Conservation (phyloP, 2,888 invertebrate genomes). For the Papilio demoleus region DNA sequence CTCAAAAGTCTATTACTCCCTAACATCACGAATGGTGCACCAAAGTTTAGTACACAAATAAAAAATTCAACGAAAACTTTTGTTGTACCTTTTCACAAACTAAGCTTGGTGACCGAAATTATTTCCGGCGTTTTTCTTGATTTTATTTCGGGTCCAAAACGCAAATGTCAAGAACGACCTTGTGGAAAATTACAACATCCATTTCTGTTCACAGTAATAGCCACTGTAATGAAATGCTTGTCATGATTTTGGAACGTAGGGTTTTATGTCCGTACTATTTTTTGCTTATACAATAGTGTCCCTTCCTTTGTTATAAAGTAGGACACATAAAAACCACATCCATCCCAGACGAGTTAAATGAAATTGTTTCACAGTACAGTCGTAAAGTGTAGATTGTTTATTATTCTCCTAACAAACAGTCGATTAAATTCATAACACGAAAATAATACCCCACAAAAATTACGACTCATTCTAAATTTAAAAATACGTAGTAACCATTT, state of each 20-base stretch:
- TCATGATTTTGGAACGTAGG: slow-evolving; percentile 38
- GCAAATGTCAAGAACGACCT: slow-evolving; percentile 31
- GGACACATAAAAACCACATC: slow-evolving; percentile 32
- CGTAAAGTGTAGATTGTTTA: slow-evolving; percentile 21
- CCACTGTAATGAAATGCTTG: slow-evolving; percentile 39
- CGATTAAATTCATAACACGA: slow-evolving; percentile 11
- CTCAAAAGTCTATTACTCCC: slow-evolving; percentile 3
- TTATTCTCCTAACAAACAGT: background rate
- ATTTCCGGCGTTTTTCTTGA: slow-evolving; percentile 30
- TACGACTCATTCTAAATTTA: background rate
- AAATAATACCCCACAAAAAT: slow-evolving; percentile 3
- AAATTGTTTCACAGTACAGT: slow-evolving; percentile 25
- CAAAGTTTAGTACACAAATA: slow-evolving; percentile 24
- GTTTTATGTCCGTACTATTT: slow-evolving; percentile 37
- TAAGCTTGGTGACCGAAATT: slow-evolving; percentile 21
- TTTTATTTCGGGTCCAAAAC: slow-evolving; percentile 29
- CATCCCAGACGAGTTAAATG: slow-evolving; percentile 33
- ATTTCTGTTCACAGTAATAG: slow-evolving; percentile 38
- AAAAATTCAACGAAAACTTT: slow-evolving; percentile 46
- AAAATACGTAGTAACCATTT: background rate
- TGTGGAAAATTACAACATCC: slow-evolving; percentile 36
- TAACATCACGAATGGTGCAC: slow-evolving; percentile 22
- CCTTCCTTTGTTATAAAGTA: slow-evolving; percentile 34
- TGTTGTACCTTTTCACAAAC: slow-evolving; percentile 31
- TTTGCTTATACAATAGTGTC: slow-evolving; percentile 34